Percentiles rank a stretch among this genome's conserved stretches.
These are phyloP conservation scores for Homalodisca vitripennis DNA, from an alignment of 1,140 invertebrate species.

Conservation along the genomic window DNA sequence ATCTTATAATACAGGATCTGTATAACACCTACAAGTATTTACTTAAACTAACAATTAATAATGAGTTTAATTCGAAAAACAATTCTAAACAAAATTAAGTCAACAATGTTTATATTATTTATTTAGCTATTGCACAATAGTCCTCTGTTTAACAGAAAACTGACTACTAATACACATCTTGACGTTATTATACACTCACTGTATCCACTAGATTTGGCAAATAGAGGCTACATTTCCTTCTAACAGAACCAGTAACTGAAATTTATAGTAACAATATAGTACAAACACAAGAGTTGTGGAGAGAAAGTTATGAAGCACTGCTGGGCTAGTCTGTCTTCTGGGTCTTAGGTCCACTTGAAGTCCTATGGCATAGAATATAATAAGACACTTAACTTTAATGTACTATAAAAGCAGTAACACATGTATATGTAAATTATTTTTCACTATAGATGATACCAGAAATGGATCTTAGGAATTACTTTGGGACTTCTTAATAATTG, in stretches of 20 bases:
- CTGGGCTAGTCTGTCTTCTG: neutral
- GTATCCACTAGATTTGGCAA: slow-evolving; percentile 19
- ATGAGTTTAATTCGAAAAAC: slow-evolving; percentile 2
- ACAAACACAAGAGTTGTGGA: slow-evolving; percentile 5
- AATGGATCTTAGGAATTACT: no score
- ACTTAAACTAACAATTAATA: no score
- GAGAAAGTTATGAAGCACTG: neutral
- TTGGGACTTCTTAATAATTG: no score
- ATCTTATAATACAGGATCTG: slow-evolving; percentile 4
- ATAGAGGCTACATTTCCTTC: neutral
- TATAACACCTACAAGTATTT: slow-evolving; percentile 12
- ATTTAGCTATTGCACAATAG: slow-evolving; percentile 26
- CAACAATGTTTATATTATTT: slow-evolving; percentile 19
- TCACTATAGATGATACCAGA: no score
- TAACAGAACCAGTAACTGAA: slow-evolving; percentile 3
- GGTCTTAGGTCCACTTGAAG: slow-evolving; percentile 19
- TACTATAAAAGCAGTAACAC: no score
- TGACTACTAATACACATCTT: neutral
- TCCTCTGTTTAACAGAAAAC: slow-evolving; percentile 27
- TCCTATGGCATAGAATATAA: slow-evolving; percentile 1
- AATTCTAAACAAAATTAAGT: slow-evolving; percentile 21
- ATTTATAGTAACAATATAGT: slow-evolving; percentile 20
- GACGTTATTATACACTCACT: neutral
- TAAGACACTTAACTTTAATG: neutral
- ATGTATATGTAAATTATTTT: no score